phyloP scores from a whole-genome alignment of 1,140 invertebrate species.

The Drosophila subobscura region DNA sequence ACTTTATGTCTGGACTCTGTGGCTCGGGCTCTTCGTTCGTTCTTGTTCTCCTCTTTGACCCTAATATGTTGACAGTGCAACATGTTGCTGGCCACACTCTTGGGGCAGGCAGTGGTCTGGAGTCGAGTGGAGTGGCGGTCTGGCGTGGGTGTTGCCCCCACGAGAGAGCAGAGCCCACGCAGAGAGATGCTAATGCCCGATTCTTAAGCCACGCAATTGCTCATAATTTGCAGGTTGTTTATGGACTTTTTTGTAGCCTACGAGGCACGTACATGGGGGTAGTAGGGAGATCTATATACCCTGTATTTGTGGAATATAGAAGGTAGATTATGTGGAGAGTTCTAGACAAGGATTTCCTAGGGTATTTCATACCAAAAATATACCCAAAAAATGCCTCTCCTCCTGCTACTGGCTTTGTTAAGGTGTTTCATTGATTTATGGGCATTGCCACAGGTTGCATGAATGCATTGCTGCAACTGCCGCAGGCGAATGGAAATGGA shows the following conservation, averaged over 20 bases:
- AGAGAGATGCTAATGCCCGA: conserved; percentile 43
- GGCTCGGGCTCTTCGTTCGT: conserved; percentile 18
- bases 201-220: conserved; percentile 48
- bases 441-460: not conserved
- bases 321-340: too few relatives aligned
- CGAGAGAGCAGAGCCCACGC: conserved; percentile 40
- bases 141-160: conserved; percentile 39
- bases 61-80: conserved; percentile 61
- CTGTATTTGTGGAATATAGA: too few relatives aligned
- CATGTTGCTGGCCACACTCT: conserved; percentile 58
- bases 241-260: not conserved
- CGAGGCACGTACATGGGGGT: too few relatives aligned
- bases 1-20: conserved; percentile 17
- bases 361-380: too few relatives aligned
- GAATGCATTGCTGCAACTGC: too few relatives aligned
- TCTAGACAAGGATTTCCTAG: too few relatives aligned
- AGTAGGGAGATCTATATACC: too few relatives aligned
- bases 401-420: not conserved
- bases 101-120: not conserved
- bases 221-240: conserved; percentile 69
- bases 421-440: conserved; percentile 67
- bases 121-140: not conserved
- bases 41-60: conserved; percentile 42
- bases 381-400: too few relatives aligned
- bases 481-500: too few relatives aligned